Evolutionary conservation across 1,140 invertebrate species (phyloP).

Genomic region (Euura saliciscinereae): DNA sequence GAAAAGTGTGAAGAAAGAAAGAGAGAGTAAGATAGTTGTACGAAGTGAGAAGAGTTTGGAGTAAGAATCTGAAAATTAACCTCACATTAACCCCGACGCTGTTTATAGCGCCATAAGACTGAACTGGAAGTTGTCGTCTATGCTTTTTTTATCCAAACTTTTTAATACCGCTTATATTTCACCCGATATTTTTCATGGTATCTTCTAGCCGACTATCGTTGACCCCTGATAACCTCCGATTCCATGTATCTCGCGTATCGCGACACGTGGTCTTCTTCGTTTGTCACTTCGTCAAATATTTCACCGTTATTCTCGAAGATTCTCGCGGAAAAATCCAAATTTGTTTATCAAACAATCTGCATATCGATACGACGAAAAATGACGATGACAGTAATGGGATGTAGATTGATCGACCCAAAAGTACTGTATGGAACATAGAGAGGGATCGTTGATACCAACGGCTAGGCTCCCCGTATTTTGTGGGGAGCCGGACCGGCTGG

Average conservation of each 20-base stretch:
- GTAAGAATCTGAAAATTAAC: background rate
- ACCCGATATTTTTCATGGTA: background rate
- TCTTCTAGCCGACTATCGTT: background rate
- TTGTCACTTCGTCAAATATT: background rate
- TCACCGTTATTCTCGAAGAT: too few relatives aligned
- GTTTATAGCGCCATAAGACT: background rate
- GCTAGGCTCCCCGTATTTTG: background rate
- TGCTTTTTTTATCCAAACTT: background rate
- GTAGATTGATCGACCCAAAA: too few relatives aligned
- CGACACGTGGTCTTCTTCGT: background rate
- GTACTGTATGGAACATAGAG: too few relatives aligned
- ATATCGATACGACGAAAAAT: too few relatives aligned
- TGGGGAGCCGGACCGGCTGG: background rate
- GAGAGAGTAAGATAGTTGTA: too few relatives aligned
- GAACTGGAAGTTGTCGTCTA: background rate
- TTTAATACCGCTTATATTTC: background rate
- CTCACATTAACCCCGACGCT: slow-evolving; percentile 1
- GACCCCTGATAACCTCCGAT: background rate
- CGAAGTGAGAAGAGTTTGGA: background rate
- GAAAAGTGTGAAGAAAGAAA: slow-evolving; percentile 3
- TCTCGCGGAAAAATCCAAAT: too few relatives aligned
- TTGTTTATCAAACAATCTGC: too few relatives aligned
- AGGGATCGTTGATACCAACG: background rate
- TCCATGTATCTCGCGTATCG: background rate
- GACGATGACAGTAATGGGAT: too few relatives aligned